These are phyloP conservation scores for Scalopus aquaticus DNA, from an alignment of 2,113 vertebrate species.

Conservation along the genomic window DNA sequence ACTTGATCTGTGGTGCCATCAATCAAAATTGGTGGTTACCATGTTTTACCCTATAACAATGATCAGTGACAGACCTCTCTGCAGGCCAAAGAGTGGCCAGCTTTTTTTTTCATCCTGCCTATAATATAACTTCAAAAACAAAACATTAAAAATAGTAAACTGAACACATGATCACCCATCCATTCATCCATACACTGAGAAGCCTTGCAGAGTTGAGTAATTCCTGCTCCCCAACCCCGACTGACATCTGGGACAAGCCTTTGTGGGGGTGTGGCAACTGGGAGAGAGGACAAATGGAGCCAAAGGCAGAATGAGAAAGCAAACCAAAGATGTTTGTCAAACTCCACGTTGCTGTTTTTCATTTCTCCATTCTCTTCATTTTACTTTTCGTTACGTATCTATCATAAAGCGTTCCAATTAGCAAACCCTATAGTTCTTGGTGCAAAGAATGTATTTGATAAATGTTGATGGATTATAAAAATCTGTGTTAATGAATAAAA, in stretches of 20 bases:
- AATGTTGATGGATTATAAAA: background rate
- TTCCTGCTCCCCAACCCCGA: background rate
- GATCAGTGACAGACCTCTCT: background rate
- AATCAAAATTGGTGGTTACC: background rate
- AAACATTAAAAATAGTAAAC: slow-evolving; percentile 67
- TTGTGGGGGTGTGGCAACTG: background rate
- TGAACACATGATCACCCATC: slow-evolving; percentile 70
- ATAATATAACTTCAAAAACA: slow-evolving; percentile 53
- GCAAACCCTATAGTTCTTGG: background rate
- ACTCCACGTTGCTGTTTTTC: background rate
- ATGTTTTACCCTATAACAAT: background rate
- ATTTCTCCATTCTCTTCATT: background rate
- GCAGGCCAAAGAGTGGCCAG: background rate
- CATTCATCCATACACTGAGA: slow-evolving; percentile 67
- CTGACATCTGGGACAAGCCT: slow-evolving; percentile 58
- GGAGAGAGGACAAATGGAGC: background rate
- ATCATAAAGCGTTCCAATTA: background rate
- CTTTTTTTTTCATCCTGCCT: background rate
- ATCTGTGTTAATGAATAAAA: background rate
- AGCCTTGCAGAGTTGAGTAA: slow-evolving; percentile 43
- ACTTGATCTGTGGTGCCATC: background rate
- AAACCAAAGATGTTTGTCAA: background rate
- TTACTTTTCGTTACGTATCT: background rate
- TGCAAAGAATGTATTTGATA: background rate
- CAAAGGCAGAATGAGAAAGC: background rate